phyloP scores from a whole-genome alignment of 2,797 vertebrate genomes.

The Microctenopoma stevenorrisi region DNA sequence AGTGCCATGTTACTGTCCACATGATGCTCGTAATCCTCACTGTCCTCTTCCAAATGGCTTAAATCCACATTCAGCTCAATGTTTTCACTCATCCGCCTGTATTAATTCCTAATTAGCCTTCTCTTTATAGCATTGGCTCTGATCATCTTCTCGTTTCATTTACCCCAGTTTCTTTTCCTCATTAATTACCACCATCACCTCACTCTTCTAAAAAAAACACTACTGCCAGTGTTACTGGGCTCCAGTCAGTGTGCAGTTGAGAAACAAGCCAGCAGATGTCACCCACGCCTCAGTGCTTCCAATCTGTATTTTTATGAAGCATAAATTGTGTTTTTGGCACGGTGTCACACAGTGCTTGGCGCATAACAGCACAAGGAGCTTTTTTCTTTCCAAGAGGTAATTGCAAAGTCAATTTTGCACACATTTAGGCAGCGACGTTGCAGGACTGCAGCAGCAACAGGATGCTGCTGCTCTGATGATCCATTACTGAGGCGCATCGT shows the following conservation, averaged over 20 bases:
- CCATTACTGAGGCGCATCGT: conserved; percentile 24
- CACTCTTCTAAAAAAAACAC: not conserved
- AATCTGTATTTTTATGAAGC: conserved; percentile 51
- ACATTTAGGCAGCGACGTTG: conserved; percentile 16
- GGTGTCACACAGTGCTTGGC: conserved; percentile 44
- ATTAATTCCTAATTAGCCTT: conserved; percentile 36
- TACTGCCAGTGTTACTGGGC: conserved; percentile 16
- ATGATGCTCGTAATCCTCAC: conserved; percentile 3
- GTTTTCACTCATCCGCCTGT: conserved; percentile 19
- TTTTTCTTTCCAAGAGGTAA: conserved; percentile 8
- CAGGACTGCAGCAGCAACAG: conserved; percentile 43
- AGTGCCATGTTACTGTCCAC: conserved; percentile 7
- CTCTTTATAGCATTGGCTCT: conserved; percentile 31
- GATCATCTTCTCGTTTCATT: conserved; percentile 30
- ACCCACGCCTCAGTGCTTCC: conserved; percentile 54
- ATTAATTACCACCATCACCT: conserved; percentile 48
- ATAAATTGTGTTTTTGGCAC: conserved; percentile 60
- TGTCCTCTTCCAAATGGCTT: conserved; percentile 9
- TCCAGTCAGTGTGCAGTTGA: conserved; percentile 53
- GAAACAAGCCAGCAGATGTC: conserved; percentile 73
- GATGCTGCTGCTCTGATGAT: conserved; percentile 37
- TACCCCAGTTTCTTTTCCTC: conserved; percentile 23
- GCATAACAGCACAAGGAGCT: conserved; percentile 37
- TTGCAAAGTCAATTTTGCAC: conserved; percentile 42
- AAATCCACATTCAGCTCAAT: conserved; percentile 22